A percentile compares a stretch with the other conserved stretches of the same genome.
Evolutionary conservation across 2,888 invertebrate genomes (phyloP).

Genomic region (Tenthredo notha): DNA sequence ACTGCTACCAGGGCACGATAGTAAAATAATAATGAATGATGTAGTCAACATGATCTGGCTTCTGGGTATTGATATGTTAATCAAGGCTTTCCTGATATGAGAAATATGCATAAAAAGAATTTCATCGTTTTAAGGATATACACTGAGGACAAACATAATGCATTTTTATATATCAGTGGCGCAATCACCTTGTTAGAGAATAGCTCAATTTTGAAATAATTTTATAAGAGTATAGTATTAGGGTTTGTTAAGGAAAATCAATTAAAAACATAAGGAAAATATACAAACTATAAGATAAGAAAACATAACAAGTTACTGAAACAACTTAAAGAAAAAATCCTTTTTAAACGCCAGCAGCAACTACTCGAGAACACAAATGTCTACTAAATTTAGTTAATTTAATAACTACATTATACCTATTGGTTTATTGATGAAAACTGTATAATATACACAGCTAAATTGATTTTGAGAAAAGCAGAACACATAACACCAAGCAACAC

Average conservation of each 20-base stretch:
- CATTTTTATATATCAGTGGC: background rate
- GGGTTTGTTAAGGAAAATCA: constrained; percentile 30
- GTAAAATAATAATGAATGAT: constrained; percentile 4
- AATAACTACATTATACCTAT: constrained; percentile 31
- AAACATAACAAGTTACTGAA: constrained; percentile 31
- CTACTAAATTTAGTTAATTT: constrained; percentile 31
- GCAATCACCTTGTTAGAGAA: constrained; percentile 15
- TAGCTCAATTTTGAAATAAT: constrained; percentile 28
- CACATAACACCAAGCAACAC: constrained; percentile 53
- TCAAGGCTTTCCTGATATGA: constrained; percentile 1
- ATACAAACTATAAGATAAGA: constrained; percentile 45
- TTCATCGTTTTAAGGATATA: background rate
- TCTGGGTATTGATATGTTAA: constrained; percentile 11
- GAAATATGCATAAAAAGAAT: constrained; percentile 42
- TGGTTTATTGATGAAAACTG: constrained; percentile 32
- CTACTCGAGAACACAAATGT: constrained; percentile 38
- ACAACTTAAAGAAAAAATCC: constrained; percentile 48
- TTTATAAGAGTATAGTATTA: constrained; percentile 49
- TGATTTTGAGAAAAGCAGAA: constrained; percentile 44
- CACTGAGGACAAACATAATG: background rate
- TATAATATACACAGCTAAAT: constrained; percentile 20
- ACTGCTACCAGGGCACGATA: background rate
- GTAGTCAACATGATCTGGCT: constrained; percentile 5
- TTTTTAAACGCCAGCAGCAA: constrained; percentile 32
- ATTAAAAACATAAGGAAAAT: constrained; percentile 45